phyloP scores from a whole-genome alignment of 2,888 invertebrate species.

The Branchipolynoe longqiensis region DNA sequence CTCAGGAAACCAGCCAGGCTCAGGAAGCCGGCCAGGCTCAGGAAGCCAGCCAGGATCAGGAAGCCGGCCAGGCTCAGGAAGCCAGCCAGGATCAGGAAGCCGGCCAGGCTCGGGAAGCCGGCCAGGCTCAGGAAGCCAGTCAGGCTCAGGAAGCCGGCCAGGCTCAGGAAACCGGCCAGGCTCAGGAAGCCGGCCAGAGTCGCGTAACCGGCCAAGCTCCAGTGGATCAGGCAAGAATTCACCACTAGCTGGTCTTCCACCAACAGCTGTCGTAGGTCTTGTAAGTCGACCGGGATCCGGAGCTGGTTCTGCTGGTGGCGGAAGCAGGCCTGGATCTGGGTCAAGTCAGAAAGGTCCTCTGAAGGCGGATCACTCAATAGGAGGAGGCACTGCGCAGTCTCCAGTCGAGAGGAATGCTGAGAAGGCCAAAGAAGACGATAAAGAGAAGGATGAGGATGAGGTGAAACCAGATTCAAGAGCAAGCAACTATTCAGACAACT shows the following conservation, averaged over 20 bases:
- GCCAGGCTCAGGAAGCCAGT: no score
- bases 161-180: no score
- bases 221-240: neutral
- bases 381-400: no score
- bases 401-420: neutral
- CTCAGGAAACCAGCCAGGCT: neutral
- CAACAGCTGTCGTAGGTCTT: neutral
- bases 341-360: conserved; percentile 44
- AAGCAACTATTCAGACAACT: neutral
- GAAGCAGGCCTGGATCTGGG: conserved; percentile 18
- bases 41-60: neutral
- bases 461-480: conserved; percentile 30
- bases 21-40: neutral
- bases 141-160: no score
- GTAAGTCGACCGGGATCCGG: neutral
- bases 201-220: neutral
- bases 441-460: conserved; percentile 15
- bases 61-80: neutral
- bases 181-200: neutral
- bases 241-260: neutral
- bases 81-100: neutral
- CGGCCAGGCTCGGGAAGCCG: no score
- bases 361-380: conserved; percentile 37
- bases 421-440: neutral
- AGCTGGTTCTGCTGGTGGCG: neutral